A percentile compares a stretch with the other conserved stretches of the same genome.
Evolutionary conservation across 2,113 vertebrate genomes (phyloP).

Genomic region (Psilopsiagon aurifrons): DNA sequence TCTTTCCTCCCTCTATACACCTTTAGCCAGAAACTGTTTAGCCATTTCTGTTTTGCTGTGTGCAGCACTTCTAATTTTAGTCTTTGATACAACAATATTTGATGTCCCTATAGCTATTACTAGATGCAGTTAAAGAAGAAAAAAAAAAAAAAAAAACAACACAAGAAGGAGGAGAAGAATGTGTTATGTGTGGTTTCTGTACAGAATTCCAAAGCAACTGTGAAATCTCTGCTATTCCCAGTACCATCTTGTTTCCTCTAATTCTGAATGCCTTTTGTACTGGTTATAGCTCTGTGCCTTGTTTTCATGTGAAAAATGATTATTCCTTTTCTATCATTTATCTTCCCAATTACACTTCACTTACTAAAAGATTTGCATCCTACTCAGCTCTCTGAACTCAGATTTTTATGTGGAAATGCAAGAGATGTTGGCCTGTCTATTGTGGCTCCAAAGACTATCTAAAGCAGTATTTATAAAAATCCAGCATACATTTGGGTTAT

Average conservation of each 20-base stretch:
- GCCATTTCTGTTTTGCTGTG: not conserved
- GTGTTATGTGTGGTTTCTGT: not conserved
- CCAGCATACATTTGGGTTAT: not conserved
- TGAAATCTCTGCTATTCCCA: not conserved
- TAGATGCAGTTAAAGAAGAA: not conserved
- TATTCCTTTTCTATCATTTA: not conserved
- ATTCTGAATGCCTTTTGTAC: not conserved
- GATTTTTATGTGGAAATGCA: not conserved
- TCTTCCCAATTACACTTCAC: not conserved
- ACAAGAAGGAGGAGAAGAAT: not conserved
- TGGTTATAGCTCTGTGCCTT: not conserved
- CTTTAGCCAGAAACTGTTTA: not conserved
- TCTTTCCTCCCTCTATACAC: not conserved
- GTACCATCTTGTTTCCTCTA: not conserved
- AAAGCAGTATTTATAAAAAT: not conserved
- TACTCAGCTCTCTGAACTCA: not conserved
- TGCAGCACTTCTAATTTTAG: not conserved
- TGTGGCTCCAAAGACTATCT: not conserved
- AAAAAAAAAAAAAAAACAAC: not conserved
- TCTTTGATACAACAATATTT: not conserved
- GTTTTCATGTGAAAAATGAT: not conserved
- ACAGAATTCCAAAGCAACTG: not conserved
- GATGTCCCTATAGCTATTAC: not conserved
- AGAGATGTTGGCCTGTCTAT: not conserved
- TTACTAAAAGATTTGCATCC: not conserved